Evolutionary conservation across 2,113 vertebrate genomes (phyloP).

Genomic region (Elachura formosa): DNA sequence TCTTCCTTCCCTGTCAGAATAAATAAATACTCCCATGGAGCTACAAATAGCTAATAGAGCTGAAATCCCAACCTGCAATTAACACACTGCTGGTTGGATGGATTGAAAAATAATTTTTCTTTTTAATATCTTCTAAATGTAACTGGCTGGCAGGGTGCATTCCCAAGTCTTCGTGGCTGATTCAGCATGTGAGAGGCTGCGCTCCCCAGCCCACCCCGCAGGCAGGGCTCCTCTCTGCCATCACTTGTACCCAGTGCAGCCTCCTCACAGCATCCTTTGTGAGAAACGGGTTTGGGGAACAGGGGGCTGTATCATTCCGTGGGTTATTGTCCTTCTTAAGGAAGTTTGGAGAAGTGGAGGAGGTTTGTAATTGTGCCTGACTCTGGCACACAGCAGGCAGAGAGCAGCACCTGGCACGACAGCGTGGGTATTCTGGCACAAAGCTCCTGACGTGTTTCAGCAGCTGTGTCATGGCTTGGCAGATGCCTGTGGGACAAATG

Average conservation of each 20-base stretch:
- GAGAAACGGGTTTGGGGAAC: background rate
- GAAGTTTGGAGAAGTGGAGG: background rate
- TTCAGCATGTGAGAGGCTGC: background rate
- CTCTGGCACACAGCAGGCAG: background rate
- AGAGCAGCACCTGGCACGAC: fast-evolving
- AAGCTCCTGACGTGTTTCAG: background rate
- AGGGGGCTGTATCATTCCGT: background rate
- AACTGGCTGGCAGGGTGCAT: background rate
- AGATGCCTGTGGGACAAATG: background rate
- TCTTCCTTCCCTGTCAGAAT: background rate
- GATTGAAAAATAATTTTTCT: background rate
- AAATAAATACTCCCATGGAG: background rate
- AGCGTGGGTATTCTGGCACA: background rate
- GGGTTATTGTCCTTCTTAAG: background rate
- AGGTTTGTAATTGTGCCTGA: background rate
- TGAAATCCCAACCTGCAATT: slow-evolving; percentile 35
- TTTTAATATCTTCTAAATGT: background rate
- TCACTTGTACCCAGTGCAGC: background rate
- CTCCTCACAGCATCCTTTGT: background rate
- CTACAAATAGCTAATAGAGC: background rate
- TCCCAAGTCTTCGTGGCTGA: background rate
- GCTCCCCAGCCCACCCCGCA: fast-evolving
- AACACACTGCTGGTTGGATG: background rate
- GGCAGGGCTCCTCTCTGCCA: background rate
- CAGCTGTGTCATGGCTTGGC: background rate